A percentile compares a stretch with the other conserved stretches of the same genome.
These are phyloP conservation scores for Diphyllodes magnificus DNA, from an alignment of 2,113 vertebrate species.

Conservation along the genomic window DNA sequence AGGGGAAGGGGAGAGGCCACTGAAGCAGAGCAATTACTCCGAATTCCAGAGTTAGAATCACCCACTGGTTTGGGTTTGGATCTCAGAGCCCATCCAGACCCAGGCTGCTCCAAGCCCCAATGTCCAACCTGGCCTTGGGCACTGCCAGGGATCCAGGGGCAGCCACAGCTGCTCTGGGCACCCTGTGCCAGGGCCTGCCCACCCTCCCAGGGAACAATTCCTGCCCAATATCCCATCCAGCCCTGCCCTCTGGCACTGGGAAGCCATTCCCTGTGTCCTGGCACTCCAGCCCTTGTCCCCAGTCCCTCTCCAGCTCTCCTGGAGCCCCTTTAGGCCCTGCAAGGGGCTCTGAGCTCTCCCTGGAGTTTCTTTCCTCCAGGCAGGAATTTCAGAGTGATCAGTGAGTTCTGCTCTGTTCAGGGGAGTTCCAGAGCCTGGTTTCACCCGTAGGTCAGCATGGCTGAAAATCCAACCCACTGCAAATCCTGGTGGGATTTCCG, in stretches of 20 bases:
- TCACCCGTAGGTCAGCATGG: rapidly evolving
- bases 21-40: neutral
- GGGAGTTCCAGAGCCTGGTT: neutral
- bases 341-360: neutral
- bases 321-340: neutral
- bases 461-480: neutral
- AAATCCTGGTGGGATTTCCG: neutral
- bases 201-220: neutral
- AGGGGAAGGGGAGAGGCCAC: neutral
- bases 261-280: neutral
- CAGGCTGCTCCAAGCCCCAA: neutral
- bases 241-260: neutral
- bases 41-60: neutral
- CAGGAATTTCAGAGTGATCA: neutral
- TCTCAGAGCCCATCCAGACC: neutral
- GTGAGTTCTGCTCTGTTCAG: neutral
- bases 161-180: neutral
- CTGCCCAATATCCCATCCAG: neutral
- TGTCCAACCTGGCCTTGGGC: neutral
- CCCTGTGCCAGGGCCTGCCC: neutral
- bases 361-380: neutral
- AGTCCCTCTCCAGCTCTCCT: neutral
- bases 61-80: neutral
- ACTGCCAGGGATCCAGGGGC: neutral
- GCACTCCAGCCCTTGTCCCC: neutral